Base-by-base conservation (phyloP, 30 jellyfish, hydroid and myxozoan species). In the Turritopsis rubra region DNA sequence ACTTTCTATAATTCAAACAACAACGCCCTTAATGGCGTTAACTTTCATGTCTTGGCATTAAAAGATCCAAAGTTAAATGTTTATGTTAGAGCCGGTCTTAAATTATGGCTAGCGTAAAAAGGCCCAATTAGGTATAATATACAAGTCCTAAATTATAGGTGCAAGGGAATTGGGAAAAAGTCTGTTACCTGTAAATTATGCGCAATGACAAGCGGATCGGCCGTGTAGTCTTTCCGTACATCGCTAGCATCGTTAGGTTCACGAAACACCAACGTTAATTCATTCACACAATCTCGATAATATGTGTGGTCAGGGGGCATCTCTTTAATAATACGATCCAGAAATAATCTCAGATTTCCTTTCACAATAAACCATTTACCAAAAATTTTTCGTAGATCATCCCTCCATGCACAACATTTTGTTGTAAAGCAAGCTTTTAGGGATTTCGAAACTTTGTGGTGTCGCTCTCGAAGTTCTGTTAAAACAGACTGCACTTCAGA, bases 331-430 rank as follows among this genome's bases (percentile, higher is more conserved):
- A 80, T 65, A 21, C 60, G 52, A 65, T 80, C 87, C 84, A 65
- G 52, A 80, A 80, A 80, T 13, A 80, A 80, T 41, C 87, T 75
- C 4, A 80, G 81, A 41, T 80, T 80, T 21, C 89, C 76, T 84
- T 92, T 92, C 18, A 92, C 98, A 29, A 83, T 86, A 75, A 92
- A 92, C 65, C 88, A 87, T 25, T 87, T 77, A 16, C 98, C 98
- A 85, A 92, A 92, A 13, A 88, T 53, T 54, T 80, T n/a, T 78
- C 65, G 78, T 20, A 92, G 80, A 24, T 53, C 52, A 29, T 88
- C 91, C 52, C 94, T 81, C 98, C 98, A 92, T 7, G 85, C 93
- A 52, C 98, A 92, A 73, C 98, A 92, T 52, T 78, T 79, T 8
- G 88, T 93, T 21, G 96, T 88, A 60, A 87, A 92, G 52, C 98